Evolutionary conservation across 2,797 vertebrate species (phyloP), one percentile per base, ranked within the genome.

Genomic region (Macrochelys suwanniensis): DNA sequence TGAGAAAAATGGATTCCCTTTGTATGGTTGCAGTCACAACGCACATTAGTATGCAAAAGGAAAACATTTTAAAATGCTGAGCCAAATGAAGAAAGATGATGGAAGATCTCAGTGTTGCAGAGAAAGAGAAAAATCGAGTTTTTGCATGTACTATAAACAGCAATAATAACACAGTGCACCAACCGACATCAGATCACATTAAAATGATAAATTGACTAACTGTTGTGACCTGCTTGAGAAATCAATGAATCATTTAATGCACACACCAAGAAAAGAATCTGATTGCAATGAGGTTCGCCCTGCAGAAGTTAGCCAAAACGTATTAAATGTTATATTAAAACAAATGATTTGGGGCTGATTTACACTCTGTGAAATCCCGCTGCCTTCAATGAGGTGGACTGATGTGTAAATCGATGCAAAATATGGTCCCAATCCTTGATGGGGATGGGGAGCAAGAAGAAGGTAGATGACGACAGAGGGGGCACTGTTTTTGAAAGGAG

Each of bases 181-280:
- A 11, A 50, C 42, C 51, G 78, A 1, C n/a, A 51, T 91, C 88
- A 82, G 31, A n/a, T 82, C 65, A 25, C 57, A 65, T 47, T 85
- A 47, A 17, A 1, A 45, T 83, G 88, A 94, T 16, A 61, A 87
- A 93, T 65, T 31, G 57, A 54, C 61, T 65, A n/a, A 50, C 79
- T 78, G 45, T 47, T 23, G 3, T 16, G 16, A 84, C 56, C 71
- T 93, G 45, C 42, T 89, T 53, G 26, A 51, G 65, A 90, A 90
- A 37, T 15, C 77, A 89, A 86, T 93, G 87, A 89, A 89, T 89
- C 68, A 53, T 78, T 82, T 78, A 80, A 87, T 81, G 61, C 77
- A 93, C 85, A 82, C 33, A 31, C 49, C 31, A 84, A 83, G n/a
- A 59, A 57, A 79, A 89, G 12, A 5, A 54, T 77, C 9, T 1